These are phyloP conservation scores for Amphibalanus amphitrite DNA, from an alignment of 1,140 invertebrate genomes.

Conservation along the genomic window DNA sequence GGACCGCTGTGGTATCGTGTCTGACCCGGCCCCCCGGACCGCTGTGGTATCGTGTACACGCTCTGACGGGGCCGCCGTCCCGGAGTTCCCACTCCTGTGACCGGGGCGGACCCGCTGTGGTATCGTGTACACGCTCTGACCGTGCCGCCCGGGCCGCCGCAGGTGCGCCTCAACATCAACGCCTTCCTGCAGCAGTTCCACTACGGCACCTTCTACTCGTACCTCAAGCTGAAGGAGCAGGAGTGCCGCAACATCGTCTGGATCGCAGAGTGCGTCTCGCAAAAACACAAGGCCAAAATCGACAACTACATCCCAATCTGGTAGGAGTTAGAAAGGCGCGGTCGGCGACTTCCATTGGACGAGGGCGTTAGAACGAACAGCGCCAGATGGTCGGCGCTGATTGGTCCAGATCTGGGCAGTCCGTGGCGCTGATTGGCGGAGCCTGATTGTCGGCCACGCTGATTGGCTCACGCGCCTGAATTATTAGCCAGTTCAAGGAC, in stretches of 20 bases:
- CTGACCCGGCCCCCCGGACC: no score
- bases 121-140: neutral
- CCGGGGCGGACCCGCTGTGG: no score
- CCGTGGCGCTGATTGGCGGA: neutral
- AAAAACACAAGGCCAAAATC: slow-evolving; percentile 96
- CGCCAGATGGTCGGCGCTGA: neutral
- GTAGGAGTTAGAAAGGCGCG: slow-evolving; percentile 33
- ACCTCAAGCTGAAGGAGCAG: slow-evolving; percentile 97
- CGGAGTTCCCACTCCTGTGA: no score
- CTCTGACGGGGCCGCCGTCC: no score
- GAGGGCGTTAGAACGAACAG: no score
- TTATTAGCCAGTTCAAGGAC: no score
- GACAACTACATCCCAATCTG: slow-evolving; percentile 99
- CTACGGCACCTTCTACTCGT: slow-evolving; percentile 98
- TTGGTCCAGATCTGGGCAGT: neutral
- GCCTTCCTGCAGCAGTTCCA: slow-evolving; percentile 99
- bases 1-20: no score
- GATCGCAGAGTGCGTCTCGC: slow-evolving; percentile 98
- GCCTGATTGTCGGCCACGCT: neutral
- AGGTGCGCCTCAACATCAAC: slow-evolving; percentile 88
- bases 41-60: no score
- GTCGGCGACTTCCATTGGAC: no score
- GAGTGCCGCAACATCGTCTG: slow-evolving; percentile 99
- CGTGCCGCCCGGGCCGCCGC: slow-evolving; percentile 23
- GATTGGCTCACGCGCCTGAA: neutral